phyloP scores from a whole-genome alignment of 1,140 invertebrate species.

The Colletes latitarsis region DNA sequence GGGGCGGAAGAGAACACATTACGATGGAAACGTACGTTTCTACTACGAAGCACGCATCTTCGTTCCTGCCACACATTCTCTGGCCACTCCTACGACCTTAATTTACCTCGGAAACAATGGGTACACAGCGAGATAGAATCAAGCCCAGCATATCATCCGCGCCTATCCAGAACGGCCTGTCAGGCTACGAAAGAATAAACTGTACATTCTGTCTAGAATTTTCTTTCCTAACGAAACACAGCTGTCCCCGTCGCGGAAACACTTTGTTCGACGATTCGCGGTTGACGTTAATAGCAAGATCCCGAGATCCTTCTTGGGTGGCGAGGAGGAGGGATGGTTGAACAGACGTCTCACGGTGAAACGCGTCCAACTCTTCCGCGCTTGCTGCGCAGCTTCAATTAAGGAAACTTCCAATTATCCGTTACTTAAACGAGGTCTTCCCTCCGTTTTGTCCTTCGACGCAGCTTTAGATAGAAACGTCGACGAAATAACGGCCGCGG shows the following conservation, averaged over 20 bases:
- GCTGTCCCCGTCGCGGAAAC: not conserved
- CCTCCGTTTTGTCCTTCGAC: constrained; percentile 46
- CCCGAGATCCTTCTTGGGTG: constrained; percentile 28
- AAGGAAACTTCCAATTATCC: constrained; percentile 75
- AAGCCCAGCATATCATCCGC: too few relatives aligned
- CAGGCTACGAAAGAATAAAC: not conserved
- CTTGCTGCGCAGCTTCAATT: constrained; percentile 72
- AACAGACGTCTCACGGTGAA: constrained; percentile 52
- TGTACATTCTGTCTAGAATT: not conserved
- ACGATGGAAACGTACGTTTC: too few relatives aligned
- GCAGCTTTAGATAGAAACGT: constrained; percentile 4
- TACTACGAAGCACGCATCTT: too few relatives aligned
- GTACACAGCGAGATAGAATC: too few relatives aligned
- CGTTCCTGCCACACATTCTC: too few relatives aligned
- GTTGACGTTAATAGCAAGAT: constrained; percentile 47
- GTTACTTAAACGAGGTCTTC: constrained; percentile 75
- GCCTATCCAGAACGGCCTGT: too few relatives aligned
- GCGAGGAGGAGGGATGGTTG: not conserved
- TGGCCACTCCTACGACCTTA: too few relatives aligned
- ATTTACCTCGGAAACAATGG: too few relatives aligned
- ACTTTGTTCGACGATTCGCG: constrained; percentile 25
- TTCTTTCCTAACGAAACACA: constrained; percentile 15
- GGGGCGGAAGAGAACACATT: too few relatives aligned
- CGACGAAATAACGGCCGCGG: constrained; percentile 6
- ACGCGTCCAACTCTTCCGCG: constrained; percentile 67